A percentile compares a stretch with the other conserved stretches of the same genome.
Conservation (phyloP, 2,797 vertebrate genomes). For the Serranus cabrilla region DNA sequence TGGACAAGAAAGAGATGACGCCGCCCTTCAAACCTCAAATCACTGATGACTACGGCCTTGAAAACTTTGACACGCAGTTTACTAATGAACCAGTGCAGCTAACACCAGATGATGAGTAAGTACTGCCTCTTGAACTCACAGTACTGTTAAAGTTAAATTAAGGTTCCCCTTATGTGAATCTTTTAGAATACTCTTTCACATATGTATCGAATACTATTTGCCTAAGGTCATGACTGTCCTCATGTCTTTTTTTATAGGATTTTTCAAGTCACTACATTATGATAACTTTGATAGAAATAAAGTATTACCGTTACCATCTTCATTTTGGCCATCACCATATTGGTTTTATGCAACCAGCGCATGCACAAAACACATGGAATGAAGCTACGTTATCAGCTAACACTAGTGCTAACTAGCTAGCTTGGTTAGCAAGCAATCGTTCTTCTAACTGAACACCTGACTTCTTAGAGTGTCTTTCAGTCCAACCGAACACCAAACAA, state of each 20-base stretch:
- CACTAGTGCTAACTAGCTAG: no score
- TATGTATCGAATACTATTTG: not conserved
- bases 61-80: slow-evolving; percentile 99
- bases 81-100: slow-evolving; percentile 99
- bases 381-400: no score
- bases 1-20: slow-evolving; percentile 95
- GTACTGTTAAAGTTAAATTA: not conserved
- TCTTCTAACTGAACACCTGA: no score
- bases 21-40: slow-evolving; percentile 98
- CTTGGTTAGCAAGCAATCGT: no score
- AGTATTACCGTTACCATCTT: no score
- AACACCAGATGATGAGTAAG: slow-evolving; percentile 97
- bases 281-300: not conserved
- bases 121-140: slow-evolving; percentile 35
- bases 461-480: no score
- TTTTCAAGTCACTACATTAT: not conserved
- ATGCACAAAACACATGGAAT: no score
- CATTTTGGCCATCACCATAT: no score
- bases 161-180: slow-evolving; percentile 16
- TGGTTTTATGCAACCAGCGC: no score
- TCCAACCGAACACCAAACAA: no score
- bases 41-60: slow-evolving; percentile 95
- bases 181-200: slow-evolving; percentile 5
- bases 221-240: not conserved
- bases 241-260: not conserved